Conservation (phyloP, 1,140 invertebrate genomes). For the Dendroctonus ponderosae region DNA sequence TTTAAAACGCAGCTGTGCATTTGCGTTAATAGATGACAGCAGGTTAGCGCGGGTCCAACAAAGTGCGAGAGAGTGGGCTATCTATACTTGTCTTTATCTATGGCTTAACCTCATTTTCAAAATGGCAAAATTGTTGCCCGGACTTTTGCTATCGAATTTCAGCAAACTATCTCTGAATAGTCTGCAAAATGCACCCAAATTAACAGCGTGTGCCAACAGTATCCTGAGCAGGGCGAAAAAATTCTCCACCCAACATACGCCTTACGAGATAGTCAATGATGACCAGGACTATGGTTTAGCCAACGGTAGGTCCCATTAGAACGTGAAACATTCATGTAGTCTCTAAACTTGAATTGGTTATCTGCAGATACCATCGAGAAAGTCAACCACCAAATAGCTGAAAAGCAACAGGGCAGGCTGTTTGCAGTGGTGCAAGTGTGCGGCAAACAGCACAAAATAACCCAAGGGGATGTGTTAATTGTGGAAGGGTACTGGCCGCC, state of each 20-base stretch:
- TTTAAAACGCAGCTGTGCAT: too few species aligned
- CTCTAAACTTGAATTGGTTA: not conserved
- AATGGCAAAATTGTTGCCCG: conserved; percentile 26
- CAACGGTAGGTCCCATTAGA: conserved; percentile 32
- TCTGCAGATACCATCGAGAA: conserved; percentile 49
- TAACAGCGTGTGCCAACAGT: not conserved
- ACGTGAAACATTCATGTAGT: conserved; percentile 6
- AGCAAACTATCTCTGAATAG: conserved; percentile 15
- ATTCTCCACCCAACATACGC: conserved; percentile 37
- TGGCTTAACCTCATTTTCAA: conserved; percentile 13
- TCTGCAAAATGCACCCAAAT: conserved; percentile 4
- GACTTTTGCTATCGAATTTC: conserved; percentile 21
- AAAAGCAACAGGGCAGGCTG: conserved; percentile 64
- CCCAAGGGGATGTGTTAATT: conserved; percentile 80
- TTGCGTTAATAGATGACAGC: too few species aligned
- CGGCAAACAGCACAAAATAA: conserved; percentile 86
- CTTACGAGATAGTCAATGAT: conserved; percentile 44
- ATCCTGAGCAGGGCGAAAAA: not conserved
- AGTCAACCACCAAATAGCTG: conserved; percentile 61
- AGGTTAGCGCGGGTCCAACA: too few species aligned
- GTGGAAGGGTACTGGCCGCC: conserved; percentile 83
- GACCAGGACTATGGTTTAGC: conserved; percentile 32
- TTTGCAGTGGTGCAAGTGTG: conserved; percentile 84
- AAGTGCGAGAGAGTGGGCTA: too few species aligned
- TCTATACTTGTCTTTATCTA: too few species aligned